Evolutionary conservation across 2,888 invertebrate species (phyloP), one percentile per base, ranked within the genome.

Genomic region (Leptogaster cylindrica): DNA sequence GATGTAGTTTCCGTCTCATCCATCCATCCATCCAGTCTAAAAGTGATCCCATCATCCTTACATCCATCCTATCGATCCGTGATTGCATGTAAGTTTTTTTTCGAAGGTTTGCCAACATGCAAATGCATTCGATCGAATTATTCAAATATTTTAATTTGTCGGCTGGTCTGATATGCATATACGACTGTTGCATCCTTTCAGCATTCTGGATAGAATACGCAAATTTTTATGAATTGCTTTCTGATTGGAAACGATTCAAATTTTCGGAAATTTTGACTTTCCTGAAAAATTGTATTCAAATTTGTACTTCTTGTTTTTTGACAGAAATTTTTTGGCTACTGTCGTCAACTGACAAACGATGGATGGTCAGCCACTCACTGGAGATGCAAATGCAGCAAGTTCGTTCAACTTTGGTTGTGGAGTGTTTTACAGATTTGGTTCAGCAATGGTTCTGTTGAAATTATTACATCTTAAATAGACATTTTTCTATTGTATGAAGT

Each of bases 141-240:
- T 61, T 61, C 61, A 61, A 61, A 61, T 61, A 61, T 61, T 61
- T 61, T 61, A 61, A 61, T 61, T 61, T 61, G 61, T 44, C 61
- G 61, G 61, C n/a, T 44, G 44, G 16, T 44, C 61, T 61, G 61
- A 44, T 61, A 44, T 61, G 61, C 28, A 55, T 55, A 14, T 20
- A 23, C 55, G 36, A 23, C 23, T 6, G 31, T 31, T 6, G 6
- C 20, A 36, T 55, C 36, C 36, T 23, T 39, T 36, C 55, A 14
- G 8, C 55, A 23, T 16, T 31, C 44, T 63, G 14, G 31, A 46
- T 44, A 63, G 64, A 20, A 64, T 65, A 50, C 65, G 48, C 50
- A 65, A 65, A 65, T 65, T 65, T 65, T 50, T 65, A 65, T 65
- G 65, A 65, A 65, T 65, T 65, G 50, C 23, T 50, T 65, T 65